Base-by-base conservation (phyloP, 2,113 vertebrate species). In the Heliornis fulica region DNA sequence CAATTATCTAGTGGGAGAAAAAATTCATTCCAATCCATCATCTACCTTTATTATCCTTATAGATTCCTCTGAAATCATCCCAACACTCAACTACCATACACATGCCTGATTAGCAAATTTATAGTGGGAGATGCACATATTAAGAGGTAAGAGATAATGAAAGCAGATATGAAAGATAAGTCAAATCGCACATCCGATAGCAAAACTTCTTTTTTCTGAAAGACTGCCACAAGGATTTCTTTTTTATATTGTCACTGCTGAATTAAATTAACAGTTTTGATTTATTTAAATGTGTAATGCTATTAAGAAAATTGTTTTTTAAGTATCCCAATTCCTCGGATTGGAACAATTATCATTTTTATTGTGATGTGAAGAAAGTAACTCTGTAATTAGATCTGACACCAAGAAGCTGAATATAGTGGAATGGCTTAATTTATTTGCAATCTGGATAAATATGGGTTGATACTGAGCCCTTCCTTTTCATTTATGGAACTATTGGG, bases 271-370 rank as follows among this genome's bases (percentile, higher is more conserved):
- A 88, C 74, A 50, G 2, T 66, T 97, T 83, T 94, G 87, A 96
- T 95, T 93, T 93, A 97, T 96, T 96, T 86, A 91, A 94, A 93
- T 96, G 59, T 15, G 21, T 46, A 96, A 87, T 53, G 66, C 70
- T 89, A 95, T 96, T 96, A 95, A 90, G 93, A 93, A 95, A 95
- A 96, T 95, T 90, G 94, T n/a, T 94, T 97, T 96, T 92, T 93
- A 96, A 97, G 81, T 87, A 94, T 87, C 68, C 63, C 59, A 91
- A 29, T 88, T 94, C 82, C 61, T 96, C 0, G 2, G 34, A 90
- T 51, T 91, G 79, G 91, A 96, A 80, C 70, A 95, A 95, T 96
- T 93, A 95, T 85, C 41, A 85, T 96, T 97, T 92, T 91, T 96
- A 96, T 94, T 96, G 87, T 90, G 59, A 93, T 80, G 75, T 54